Conservation (phyloP, 2,888 invertebrate genomes). For the Autographa pulchrina region DNA sequence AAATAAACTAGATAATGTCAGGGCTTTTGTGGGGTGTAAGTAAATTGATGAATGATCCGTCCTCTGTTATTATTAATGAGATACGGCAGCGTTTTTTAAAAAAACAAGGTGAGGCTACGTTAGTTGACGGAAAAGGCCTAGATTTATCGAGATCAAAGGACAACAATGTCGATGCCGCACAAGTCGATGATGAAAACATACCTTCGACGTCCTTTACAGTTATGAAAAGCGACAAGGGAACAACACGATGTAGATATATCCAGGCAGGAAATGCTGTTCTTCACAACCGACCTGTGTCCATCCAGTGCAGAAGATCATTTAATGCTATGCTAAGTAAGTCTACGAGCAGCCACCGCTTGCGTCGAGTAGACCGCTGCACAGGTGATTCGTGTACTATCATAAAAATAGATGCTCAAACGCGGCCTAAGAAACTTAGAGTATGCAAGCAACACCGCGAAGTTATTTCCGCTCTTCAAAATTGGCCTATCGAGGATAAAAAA, state of each 20-base stretch:
- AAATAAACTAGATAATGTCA: constrained; percentile 61
- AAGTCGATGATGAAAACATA: constrained; percentile 14
- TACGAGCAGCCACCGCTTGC: constrained; percentile 63
- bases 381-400: constrained; percentile 41
- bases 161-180: constrained; percentile 8
- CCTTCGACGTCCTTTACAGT: constrained; percentile 24
- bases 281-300: constrained; percentile 58
- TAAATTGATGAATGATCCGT: constrained; percentile 77
- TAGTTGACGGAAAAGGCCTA: constrained; percentile 6
- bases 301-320: constrained; percentile 62
- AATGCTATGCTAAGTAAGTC: constrained; percentile 59
- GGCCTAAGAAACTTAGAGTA: constrained; percentile 59
- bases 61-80: constrained; percentile 69
- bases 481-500: constrained; percentile 48
- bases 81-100: constrained; percentile 64
- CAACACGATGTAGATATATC: constrained; percentile 57
- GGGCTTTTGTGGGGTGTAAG: constrained; percentile 74
- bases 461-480: constrained; percentile 64
- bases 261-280: constrained; percentile 64
- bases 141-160: constrained; percentile 16
- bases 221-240: constrained; percentile 21
- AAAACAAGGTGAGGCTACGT: constrained; percentile 26
- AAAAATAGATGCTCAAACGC: constrained; percentile 64
- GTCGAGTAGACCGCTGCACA: constrained; percentile 59
- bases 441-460: constrained; percentile 72